Base-by-base conservation (phyloP, 1,140 invertebrate species). In the Cotesia typhae region DNA sequence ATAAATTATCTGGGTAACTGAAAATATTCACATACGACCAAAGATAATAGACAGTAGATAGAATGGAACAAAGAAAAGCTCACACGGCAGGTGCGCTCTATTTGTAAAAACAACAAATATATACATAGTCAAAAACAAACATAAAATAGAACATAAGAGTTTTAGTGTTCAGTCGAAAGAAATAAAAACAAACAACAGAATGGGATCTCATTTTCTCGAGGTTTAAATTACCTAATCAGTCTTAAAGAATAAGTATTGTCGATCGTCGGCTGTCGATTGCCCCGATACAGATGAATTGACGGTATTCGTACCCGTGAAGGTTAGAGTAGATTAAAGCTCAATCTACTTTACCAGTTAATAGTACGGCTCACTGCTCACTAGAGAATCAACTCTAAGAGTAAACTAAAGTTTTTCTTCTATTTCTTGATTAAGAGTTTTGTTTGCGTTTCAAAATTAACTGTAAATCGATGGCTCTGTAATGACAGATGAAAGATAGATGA, bases 221-320 rank as follows among this genome's bases (percentile, higher is more conserved):
- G 12, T 55, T 55, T 59, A 59, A 28, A 59, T 59, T 10, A 20
- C 14, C 14, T 6, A 59, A 20, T 59, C 17, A 17, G 7, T 59
- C 57, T 59, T 17, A 9, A 20, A 59, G 57, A 59, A 28, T 28
- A 59, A 59, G 14, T 59, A 59, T 3, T 4, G 17, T 59, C 57
- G 17, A 59, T 59, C 1, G 17, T 59, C 57, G 17, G 36, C 17
- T 4, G 17, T 59, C 57, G 17, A 59, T 59, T 59, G 7, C 9
- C 5, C 7, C 17, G 17, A 59, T 59, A 28, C 7, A 59, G 17
- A 59, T 59, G 28, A 59, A 59, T 47, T 7, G 17, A 36, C 17
- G 17, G 57, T 20, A 59, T 59, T 59, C 57, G 57, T 20, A 59
- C 28, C 28, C 57, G 17, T 59, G 28, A 59, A 14, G 57, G 20